Conservation (phyloP, 2,888 invertebrate species). For the Sylvicola cinctus region DNA sequence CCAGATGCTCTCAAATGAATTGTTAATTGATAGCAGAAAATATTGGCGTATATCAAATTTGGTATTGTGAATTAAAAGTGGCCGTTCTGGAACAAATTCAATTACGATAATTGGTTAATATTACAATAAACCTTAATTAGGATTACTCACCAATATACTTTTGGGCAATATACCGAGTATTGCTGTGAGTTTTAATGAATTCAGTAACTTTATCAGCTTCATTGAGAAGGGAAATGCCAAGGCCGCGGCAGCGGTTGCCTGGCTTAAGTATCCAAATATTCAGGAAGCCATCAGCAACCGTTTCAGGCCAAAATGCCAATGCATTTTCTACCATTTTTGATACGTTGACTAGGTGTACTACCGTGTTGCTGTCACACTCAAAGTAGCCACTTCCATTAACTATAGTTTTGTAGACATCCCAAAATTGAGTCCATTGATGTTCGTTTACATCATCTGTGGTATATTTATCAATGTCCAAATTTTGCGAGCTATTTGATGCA, state of each 20-base stretch:
- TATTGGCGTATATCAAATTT: conserved; percentile 87
- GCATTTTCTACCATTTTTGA: conserved; percentile 36
- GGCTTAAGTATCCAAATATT: conserved; percentile 88
- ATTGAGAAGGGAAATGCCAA: conserved; percentile 63
- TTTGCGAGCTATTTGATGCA: too few species aligned
- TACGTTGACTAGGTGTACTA: conserved; percentile 27
- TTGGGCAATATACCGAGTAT: conserved; percentile 56
- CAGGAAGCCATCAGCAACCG: conserved; percentile 53
- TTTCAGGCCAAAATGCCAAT: conserved; percentile 34
- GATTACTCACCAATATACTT: conserved; percentile 62
- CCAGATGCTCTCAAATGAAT: conserved; percentile 63
- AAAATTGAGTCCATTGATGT: conserved; percentile 46
- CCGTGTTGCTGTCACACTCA: conserved; percentile 21
- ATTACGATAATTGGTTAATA: conserved; percentile 14
- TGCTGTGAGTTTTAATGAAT: conserved; percentile 32
- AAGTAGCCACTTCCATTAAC: conserved; percentile 37
- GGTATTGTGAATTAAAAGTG: conserved; percentile 59
- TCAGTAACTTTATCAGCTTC: conserved; percentile 50
- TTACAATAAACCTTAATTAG: conserved; percentile 5
- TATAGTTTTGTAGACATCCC: conserved; percentile 41
- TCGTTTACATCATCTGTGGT: conserved; percentile 21
- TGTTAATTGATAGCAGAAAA: conserved; percentile 49
- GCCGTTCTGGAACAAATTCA: conserved; percentile 39
- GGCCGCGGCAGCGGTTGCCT: conserved; percentile 57
- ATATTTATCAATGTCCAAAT: conserved; percentile 42